These are phyloP conservation scores for Apamea epomidion DNA, from an alignment of 2,888 invertebrate genomes.

Conservation along the genomic window DNA sequence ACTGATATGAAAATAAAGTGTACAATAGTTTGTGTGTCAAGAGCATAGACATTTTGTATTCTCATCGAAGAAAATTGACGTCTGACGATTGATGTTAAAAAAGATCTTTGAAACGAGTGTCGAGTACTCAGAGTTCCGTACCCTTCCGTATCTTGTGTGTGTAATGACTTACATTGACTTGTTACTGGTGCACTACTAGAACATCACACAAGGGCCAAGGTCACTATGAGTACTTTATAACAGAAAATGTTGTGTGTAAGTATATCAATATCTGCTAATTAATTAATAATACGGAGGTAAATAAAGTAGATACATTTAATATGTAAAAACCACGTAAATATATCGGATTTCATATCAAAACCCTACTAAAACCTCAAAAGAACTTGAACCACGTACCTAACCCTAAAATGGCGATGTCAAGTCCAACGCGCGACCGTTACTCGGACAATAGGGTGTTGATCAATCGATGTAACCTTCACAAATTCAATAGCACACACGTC, in stretches of 20 bases:
- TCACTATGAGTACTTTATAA: neutral
- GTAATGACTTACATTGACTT: slow-evolving; percentile 30
- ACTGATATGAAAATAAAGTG: slow-evolving; percentile 47
- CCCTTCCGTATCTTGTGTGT: slow-evolving; percentile 5
- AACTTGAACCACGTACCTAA: slow-evolving; percentile 17
- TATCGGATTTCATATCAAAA: neutral
- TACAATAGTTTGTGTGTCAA: slow-evolving; percentile 49
- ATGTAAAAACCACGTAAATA: neutral
- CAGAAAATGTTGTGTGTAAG: neutral
- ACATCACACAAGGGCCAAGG: neutral
- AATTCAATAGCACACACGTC: slow-evolving; percentile 32
- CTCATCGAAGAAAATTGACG: slow-evolving; percentile 87
- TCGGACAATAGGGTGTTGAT: slow-evolving; percentile 67
- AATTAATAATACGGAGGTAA: neutral
- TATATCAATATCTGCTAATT: neutral
- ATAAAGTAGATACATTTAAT: neutral
- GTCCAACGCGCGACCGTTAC: slow-evolving; percentile 38
- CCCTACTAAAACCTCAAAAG: neutral
- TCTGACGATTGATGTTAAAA: slow-evolving; percentile 68
- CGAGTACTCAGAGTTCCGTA: slow-evolving; percentile 61
- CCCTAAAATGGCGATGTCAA: slow-evolving; percentile 57
- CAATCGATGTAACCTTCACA: slow-evolving; percentile 37
- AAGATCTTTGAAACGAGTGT: slow-evolving; percentile 60
- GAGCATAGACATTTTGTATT: slow-evolving; percentile 73
- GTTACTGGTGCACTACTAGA: slow-evolving; percentile 27